Evolutionary conservation across 2,113 vertebrate species (phyloP).

Genomic region (Rhynchomys soricoides): DNA sequence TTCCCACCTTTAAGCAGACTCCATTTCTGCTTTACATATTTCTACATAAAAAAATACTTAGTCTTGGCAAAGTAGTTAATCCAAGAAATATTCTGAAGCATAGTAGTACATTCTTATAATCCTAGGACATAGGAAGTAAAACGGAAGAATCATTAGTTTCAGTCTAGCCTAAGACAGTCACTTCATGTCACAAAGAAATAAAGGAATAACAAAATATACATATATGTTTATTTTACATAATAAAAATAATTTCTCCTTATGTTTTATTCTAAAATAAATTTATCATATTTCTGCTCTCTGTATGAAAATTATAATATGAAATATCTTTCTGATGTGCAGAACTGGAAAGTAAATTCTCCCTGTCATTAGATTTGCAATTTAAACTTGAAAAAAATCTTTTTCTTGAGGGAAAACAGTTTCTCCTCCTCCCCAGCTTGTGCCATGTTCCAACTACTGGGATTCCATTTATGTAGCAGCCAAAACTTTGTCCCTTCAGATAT

Average conservation of each 20-base stretch:
- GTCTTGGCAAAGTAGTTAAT: not conserved
- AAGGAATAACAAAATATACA: no score
- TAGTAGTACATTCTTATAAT: not conserved
- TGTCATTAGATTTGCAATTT: not conserved
- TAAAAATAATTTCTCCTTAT: conserved; percentile 5
- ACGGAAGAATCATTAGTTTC: not conserved
- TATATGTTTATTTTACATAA: not conserved
- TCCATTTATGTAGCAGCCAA: not conserved
- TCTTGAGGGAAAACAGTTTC: not conserved
- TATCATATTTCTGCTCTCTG: not conserved
- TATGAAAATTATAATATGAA: not conserved
- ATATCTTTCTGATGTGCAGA: not conserved
- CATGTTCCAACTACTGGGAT: not conserved
- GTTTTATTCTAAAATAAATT: not conserved
- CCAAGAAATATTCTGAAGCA: not conserved
- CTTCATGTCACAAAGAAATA: not conserved
- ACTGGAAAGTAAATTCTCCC: not conserved
- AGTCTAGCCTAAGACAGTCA: not conserved
- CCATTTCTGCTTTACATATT: not conserved
- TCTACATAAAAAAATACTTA: not conserved
- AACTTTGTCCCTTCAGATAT: not conserved
- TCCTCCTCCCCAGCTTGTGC: no score
- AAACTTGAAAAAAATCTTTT: not conserved
- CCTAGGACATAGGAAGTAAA: not conserved
- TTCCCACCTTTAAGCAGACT: not conserved